Conservation (phyloP, 2,888 invertebrate species). For the Polydesmus complanatus region DNA sequence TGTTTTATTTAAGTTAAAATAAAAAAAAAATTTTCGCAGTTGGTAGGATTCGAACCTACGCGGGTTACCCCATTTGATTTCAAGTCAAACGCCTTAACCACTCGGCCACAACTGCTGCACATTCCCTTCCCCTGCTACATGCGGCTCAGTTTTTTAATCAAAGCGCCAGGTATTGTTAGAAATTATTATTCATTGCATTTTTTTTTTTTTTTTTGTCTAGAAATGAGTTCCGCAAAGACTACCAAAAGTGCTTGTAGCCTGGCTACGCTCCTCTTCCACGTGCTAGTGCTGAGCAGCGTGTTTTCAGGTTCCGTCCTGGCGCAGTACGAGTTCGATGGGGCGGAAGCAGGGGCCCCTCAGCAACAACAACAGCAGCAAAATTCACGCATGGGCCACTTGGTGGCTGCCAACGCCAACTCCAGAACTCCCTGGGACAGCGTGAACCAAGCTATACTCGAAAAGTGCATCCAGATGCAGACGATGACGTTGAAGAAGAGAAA, state of each 20-base stretch:
- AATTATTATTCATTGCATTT: neutral
- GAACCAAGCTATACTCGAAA: constrained; percentile 11
- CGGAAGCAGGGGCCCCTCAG: neutral
- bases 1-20: too few relatives aligned
- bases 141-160: too few relatives aligned
- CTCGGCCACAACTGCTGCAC: too few relatives aligned
- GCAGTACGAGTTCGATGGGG: neutral
- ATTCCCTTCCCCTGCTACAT: too few relatives aligned
- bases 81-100: too few relatives aligned
- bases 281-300: neutral
- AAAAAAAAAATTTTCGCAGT: too few relatives aligned
- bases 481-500: constrained; percentile 13
- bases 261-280: neutral
- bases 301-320: neutral
- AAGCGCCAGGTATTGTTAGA: too few relatives aligned
- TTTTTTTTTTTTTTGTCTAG: neutral
- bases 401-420: neutral
- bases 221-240: neutral
- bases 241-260: neutral
- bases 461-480: constrained; percentile 10
- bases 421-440: constrained; percentile 8
- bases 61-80: too few relatives aligned
- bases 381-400: neutral
- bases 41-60: too few relatives aligned
- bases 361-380: too few relatives aligned